Evolutionary conservation across 2,113 vertebrate genomes (phyloP), one percentile per base, ranked within the genome.

Genomic region (Glaucomys volans): DNA sequence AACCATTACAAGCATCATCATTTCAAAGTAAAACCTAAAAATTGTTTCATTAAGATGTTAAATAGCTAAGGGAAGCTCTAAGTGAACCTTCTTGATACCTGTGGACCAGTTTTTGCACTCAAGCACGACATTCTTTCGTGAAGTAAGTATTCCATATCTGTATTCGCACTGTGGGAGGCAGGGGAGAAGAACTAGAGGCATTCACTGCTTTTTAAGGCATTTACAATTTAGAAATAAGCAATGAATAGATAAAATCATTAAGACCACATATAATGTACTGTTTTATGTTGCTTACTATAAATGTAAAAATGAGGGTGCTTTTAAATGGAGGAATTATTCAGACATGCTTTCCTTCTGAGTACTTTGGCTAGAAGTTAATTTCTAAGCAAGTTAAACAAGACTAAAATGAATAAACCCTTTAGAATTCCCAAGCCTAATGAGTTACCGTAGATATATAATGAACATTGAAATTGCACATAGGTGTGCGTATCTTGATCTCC

Each of bases 311-410:
- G 90, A 95, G 74, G 37, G 52, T 28, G 0, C 69, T 67, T 95
- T 87, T 97, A 96, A 82, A 44, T 69, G 57, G 47, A 79, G 74
- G 22, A 83, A 75, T 71, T 79, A 77, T 92, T 96, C 42, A 44
- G 12, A 71, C 35, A 24, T 9, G 4, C 81, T 76, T 80, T 94
- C 37, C 37, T 92, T 87, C 35, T 62, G 37, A 95, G 35, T 71
- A 71, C 42, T 44, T 87, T 95, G 71, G 4, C 75, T 90, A 87
- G 59, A 28, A 50, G 59, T 92, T 94, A 75, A 96, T 95, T 93
- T 69, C 66, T 94, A n/a, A 91, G 32, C 47, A 85, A 77, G 69
- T 74, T 81, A 82, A 92, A 37, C 5, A 94, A 57, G n/a, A 37
- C 79, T 93, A 81, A 72, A 75, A 50, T 94, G 35, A 75, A 67